phyloP scores from a whole-genome alignment of 2,797 vertebrate species.

The Danionella dracula region DNA sequence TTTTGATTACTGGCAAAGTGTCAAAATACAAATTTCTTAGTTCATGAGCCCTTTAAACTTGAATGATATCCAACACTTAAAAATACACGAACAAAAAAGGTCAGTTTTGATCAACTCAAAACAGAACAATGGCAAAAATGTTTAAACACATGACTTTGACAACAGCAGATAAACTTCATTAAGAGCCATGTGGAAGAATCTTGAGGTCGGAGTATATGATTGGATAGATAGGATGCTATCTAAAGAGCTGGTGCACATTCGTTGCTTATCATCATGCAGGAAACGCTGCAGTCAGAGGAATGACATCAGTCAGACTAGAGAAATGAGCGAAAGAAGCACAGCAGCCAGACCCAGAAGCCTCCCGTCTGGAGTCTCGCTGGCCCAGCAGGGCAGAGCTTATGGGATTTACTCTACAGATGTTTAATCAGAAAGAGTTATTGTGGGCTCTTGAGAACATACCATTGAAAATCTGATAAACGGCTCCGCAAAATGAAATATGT shows the following conservation, averaged over 20 bases:
- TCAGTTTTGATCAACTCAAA: too few relatives aligned
- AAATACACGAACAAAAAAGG: too few relatives aligned
- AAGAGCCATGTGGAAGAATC: not conserved
- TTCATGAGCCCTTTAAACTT: too few relatives aligned
- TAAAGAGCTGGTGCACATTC: not conserved
- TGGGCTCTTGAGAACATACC: not conserved
- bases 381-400: slow-evolving; percentile 4
- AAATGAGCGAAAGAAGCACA: not conserved
- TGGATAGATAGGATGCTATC: not conserved
- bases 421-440: slow-evolving; percentile 36
- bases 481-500: not conserved
- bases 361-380: slow-evolving; percentile 23
- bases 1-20: too few relatives aligned
- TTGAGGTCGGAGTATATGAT: not conserved
- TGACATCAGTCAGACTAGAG: slow-evolving; percentile 14
- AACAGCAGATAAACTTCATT: slow-evolving; percentile 5
- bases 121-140: too few relatives aligned
- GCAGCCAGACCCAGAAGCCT: slow-evolving; percentile 17
- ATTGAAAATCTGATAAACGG: not conserved
- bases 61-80: too few relatives aligned
- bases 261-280: slow-evolving; percentile 19
- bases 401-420: slow-evolving; percentile 25
- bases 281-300: slow-evolving; percentile 20
- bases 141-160: not conserved
- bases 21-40: too few relatives aligned